Evolutionary conservation across 2,113 vertebrate genomes (phyloP).

Genomic region (Galemys pyrenaicus): DNA sequence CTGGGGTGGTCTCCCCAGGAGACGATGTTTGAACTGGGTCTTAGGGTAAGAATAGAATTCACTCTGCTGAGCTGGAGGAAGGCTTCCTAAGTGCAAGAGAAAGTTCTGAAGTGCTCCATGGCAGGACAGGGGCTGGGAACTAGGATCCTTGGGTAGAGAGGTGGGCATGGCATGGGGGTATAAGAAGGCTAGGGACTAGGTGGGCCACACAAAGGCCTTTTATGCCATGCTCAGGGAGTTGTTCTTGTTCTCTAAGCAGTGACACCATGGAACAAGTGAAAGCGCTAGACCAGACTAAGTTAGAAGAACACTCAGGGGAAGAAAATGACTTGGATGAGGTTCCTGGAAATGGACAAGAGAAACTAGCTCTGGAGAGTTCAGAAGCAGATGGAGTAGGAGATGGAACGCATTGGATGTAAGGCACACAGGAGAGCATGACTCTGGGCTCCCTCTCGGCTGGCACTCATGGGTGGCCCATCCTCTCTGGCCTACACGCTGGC

Average conservation of each 20-base stretch:
- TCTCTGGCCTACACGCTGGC: neutral
- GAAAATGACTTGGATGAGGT: neutral
- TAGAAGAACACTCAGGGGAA: neutral
- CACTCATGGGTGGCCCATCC: neutral
- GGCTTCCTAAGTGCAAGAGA: neutral
- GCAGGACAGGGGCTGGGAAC: neutral
- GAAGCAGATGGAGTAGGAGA: neutral
- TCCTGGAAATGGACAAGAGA: neutral
- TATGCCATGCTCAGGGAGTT: neutral
- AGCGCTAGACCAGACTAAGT: neutral
- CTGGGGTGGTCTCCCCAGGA: neutral
- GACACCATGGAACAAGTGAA: neutral
- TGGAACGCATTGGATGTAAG: neutral
- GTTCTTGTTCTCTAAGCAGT: neutral
- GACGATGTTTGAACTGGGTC: neutral
- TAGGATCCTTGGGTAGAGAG: neutral
- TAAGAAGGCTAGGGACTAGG: neutral
- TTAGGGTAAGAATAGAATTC: neutral
- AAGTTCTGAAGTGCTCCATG: neutral
- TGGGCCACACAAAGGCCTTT: neutral
- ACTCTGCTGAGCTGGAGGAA: neutral
- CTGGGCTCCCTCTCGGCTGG: neutral
- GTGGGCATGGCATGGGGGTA: fast-evolving
- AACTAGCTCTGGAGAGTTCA: neutral
- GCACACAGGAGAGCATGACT: neutral